A percentile compares a stretch with the other conserved stretches of the same genome.
phyloP scores from a whole-genome alignment of 2,888 invertebrate species.

The Torymus texanus region DNA sequence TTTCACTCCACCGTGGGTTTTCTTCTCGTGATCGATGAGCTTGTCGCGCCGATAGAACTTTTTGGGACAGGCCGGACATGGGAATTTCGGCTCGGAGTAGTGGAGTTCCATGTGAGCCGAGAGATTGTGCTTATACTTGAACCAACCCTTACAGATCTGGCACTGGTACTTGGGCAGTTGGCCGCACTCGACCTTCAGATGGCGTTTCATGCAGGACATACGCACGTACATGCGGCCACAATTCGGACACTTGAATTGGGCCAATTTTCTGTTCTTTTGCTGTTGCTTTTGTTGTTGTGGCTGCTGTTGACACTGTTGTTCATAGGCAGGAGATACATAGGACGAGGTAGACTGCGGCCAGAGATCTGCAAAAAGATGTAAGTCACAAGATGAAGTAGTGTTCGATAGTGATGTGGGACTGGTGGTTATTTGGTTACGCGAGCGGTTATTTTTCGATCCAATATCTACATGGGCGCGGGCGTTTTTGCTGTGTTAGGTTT shows the following conservation, averaged over 20 bases:
- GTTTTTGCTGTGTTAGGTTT: no score
- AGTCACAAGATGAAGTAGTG: no score
- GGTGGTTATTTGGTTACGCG: no score
- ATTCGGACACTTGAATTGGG: constrained; percentile 47
- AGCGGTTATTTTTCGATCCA: no score
- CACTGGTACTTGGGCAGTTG: constrained; percentile 55
- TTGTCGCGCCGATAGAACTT: constrained; percentile 70
- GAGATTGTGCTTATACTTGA: constrained; percentile 56
- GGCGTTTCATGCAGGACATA: constrained; percentile 46
- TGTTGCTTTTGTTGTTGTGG: no score
- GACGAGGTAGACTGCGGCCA: no score
- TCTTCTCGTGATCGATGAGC: constrained; percentile 66
- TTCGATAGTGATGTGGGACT: no score
- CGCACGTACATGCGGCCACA: constrained; percentile 51
- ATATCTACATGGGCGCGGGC: no score
- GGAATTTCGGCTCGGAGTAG: constrained; percentile 62
- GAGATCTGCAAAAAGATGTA: no score
- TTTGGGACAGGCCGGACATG: constrained; percentile 66
- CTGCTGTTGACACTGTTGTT: no score
- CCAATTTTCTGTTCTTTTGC: background rate
- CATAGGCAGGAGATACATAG: no score
- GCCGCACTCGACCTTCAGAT: constrained; percentile 55
- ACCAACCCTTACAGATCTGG: constrained; percentile 51
- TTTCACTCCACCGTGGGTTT: constrained; percentile 57
- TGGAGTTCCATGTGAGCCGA: constrained; percentile 53